Base-by-base conservation (phyloP, 2,797 vertebrate species). In the Capromys pilorides region DNA sequence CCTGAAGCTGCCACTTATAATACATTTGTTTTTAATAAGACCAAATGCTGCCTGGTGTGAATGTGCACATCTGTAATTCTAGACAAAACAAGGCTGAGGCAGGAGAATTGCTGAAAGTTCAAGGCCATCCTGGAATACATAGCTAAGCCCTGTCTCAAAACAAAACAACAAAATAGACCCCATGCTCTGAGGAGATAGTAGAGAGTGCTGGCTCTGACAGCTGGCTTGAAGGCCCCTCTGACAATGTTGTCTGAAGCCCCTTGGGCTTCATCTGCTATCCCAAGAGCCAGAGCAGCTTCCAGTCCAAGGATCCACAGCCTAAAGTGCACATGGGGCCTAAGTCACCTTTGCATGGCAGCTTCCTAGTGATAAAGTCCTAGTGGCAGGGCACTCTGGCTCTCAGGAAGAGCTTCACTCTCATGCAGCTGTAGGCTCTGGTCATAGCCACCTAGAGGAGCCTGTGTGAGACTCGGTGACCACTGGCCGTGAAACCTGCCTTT, bases 251-350 rank as follows among this genome's bases (percentile, higher is more conserved):
- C 64, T 26, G 59, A 81, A 87, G 79, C 4, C 24, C 57, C 57
- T 90, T 85, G 51, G 26, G 36, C 61, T 66, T 69, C 69, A 75
- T 77, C 62, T 28, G 3, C 57, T 49, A 49, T 33, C 24, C 33
- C 24, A 22, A 28, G 39, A 88, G 73, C 54, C 33, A 75, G 73
- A 78, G 69, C 39, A 26, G 2, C 33, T 89, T 36, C 31, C 77
- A 49, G n/a, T 31, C 54, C 24, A 6, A 16, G 64, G 67, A 26
- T 66, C 81, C 36, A 28, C 2, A 57, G 67, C 21, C 59, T 36
- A 64, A 88, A 59, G 36, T 8, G 2, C 18, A 16, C 7, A 2
- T 1, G 10, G n/a, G 31, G 4, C 10, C 1, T 2, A 59, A 4
- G 12, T 7, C 0, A 3, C 49, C 61, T 21, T 45, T 33, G 33